Conservation (phyloP, 2,888 invertebrate species). For the Tanypteryx hageni region DNA sequence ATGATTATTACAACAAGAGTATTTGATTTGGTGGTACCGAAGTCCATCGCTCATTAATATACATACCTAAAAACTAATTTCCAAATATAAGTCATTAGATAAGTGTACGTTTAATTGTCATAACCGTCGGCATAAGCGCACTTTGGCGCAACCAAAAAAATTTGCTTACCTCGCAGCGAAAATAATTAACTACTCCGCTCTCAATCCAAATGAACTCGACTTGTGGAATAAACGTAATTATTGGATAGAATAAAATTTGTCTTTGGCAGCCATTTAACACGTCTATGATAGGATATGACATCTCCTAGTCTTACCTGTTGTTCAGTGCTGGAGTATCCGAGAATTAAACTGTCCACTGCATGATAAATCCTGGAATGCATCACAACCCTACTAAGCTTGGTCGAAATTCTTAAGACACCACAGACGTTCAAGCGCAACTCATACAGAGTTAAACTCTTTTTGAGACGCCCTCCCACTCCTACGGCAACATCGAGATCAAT, state of each 20-base stretch:
- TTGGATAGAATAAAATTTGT: neutral
- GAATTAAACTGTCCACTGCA: neutral
- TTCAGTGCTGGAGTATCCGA: neutral
- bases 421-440: conserved; percentile 4
- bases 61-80: too few relatives aligned
- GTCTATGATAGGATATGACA: neutral
- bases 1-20: too few relatives aligned
- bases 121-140: too few relatives aligned
- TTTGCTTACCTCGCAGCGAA: too few relatives aligned
- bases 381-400: conserved; percentile 14
- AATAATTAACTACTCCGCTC: too few relatives aligned
- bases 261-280: conserved; percentile 53
- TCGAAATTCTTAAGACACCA: conserved; percentile 9
- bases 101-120: too few relatives aligned
- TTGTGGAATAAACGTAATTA: too few relatives aligned
- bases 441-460: conserved; percentile 24
- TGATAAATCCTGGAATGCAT: conserved; percentile 49
- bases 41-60: too few relatives aligned
- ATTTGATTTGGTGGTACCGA: too few relatives aligned
- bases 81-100: too few relatives aligned
- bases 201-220: too few relatives aligned
- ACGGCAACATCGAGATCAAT: conserved; percentile 56
- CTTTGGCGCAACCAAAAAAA: too few relatives aligned
- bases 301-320: conserved; percentile 38
- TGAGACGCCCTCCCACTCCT: conserved; percentile 63